phyloP scores from a whole-genome alignment of 2,113 vertebrate genomes.

The Dromas ardeola region DNA sequence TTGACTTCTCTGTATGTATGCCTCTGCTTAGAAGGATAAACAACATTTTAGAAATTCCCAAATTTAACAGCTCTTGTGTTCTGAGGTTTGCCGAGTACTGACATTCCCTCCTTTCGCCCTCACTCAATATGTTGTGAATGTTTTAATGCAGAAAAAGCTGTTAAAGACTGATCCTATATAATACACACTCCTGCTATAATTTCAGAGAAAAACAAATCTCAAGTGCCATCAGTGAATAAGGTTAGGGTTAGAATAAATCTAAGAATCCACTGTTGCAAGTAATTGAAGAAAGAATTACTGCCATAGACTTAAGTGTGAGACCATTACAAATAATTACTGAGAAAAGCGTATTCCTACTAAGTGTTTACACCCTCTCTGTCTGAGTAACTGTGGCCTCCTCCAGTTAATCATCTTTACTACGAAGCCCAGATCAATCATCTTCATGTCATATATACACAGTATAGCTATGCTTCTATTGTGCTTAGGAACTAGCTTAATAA shows the following conservation, averaged over 20 bases:
- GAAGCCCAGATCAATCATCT: neutral
- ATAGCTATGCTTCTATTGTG: neutral
- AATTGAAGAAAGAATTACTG: neutral
- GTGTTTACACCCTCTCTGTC: neutral
- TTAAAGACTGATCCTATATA: neutral
- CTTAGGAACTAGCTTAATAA: neutral
- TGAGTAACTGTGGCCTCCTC: neutral
- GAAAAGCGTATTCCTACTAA: neutral
- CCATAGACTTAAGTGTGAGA: neutral
- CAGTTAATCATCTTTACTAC: neutral
- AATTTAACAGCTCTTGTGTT: neutral
- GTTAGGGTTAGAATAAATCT: neutral
- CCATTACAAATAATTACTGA: neutral
- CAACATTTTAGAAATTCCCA: neutral
- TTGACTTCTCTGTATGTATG: neutral
- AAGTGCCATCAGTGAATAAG: neutral
- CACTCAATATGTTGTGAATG: neutral
- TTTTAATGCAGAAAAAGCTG: neutral
- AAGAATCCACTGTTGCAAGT: neutral
- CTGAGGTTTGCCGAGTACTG: neutral
- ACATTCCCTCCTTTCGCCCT: neutral
- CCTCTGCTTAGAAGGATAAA: neutral
- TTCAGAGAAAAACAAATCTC: neutral
- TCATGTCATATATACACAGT: neutral
- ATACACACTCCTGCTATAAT: neutral